Evolutionary conservation across 1,140 invertebrate species (phyloP).

Genomic region (Meloidogyne exigua): DNA sequence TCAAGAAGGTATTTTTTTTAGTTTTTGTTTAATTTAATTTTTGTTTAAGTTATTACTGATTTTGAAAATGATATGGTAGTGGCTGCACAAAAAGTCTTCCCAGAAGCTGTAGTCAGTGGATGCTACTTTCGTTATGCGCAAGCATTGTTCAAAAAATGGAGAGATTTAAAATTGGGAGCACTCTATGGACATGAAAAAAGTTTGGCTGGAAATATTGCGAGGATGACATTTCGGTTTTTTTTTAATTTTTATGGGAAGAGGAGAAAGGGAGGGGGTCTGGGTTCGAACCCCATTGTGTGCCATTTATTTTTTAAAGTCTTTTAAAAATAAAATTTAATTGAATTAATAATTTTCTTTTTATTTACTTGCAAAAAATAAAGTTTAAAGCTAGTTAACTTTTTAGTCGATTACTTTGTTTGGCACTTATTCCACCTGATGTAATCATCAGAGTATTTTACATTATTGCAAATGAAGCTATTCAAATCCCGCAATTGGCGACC

Average conservation of each 20-base stretch:
- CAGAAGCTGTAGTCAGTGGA: background rate
- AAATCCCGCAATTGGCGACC: background rate
- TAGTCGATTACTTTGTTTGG: conserved; percentile 6
- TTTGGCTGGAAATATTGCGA: conserved; percentile 1
- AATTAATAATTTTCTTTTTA: too few species aligned
- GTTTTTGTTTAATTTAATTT: background rate
- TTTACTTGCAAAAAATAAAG: background rate
- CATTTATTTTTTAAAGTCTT: too few species aligned
- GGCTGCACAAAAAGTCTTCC: background rate
- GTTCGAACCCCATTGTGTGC: too few species aligned
- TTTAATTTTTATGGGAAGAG: background rate
- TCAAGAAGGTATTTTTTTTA: background rate
- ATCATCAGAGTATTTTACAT: background rate
- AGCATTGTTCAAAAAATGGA: background rate
- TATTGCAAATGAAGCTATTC: background rate
- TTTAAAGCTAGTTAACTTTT: background rate
- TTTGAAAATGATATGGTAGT: conserved; percentile 5
- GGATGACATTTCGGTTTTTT: background rate
- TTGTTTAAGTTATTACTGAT: background rate
- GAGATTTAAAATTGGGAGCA: background rate
- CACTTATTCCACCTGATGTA: background rate
- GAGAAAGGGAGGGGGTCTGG: too few species aligned
- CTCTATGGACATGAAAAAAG: background rate
- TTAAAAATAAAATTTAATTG: too few species aligned
- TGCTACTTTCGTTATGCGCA: background rate